phyloP scores from a whole-genome alignment of 2,888 invertebrate species.

The Galeopsomyia nigrocyanea region DNA sequence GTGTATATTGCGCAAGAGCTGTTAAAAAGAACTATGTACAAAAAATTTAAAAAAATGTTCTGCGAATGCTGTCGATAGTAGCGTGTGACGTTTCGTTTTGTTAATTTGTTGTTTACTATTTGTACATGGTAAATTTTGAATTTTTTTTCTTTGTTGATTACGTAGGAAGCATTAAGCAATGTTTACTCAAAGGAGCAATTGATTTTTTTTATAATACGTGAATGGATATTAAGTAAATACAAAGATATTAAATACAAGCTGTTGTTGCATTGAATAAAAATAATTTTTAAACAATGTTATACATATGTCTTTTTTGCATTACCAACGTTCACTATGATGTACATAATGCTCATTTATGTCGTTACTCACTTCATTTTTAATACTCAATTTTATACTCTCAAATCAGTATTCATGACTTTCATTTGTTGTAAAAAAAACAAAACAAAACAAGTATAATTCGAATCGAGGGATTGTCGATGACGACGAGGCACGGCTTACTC shows the following conservation, averaged over 20 bases:
- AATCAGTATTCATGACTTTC: too few species aligned
- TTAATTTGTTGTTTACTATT: slow-evolving; percentile 15
- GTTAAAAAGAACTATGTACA: slow-evolving; percentile 21
- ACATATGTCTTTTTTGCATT: too few species aligned
- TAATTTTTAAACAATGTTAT: too few species aligned
- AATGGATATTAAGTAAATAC: too few species aligned
- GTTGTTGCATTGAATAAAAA: too few species aligned
- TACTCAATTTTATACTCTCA: too few species aligned
- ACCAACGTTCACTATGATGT: too few species aligned
- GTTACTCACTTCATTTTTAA: too few species aligned
- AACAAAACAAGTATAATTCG: not conserved
- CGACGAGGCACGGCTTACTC: slow-evolving; percentile 55
- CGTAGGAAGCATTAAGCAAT: slow-evolving; percentile 1
- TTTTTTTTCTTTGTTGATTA: slow-evolving; percentile 21
- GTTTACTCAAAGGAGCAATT: slow-evolving; percentile 1
- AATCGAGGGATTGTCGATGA: slow-evolving; percentile 50
- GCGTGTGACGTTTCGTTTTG: slow-evolving; percentile 18
- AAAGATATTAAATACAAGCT: too few species aligned
- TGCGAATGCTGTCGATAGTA: slow-evolving; percentile 9
- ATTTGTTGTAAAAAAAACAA: slow-evolving; percentile 12
- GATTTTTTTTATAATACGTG: not conserved
- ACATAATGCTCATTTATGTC: too few species aligned
- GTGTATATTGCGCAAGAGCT: slow-evolving; percentile 11
- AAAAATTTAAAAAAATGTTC: slow-evolving; percentile 19
- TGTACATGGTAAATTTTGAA: slow-evolving; percentile 7